Evolutionary conservation across 2,113 vertebrate species (phyloP), one percentile per base, ranked within the genome.

Genomic region (Patagioenas fasciata): DNA sequence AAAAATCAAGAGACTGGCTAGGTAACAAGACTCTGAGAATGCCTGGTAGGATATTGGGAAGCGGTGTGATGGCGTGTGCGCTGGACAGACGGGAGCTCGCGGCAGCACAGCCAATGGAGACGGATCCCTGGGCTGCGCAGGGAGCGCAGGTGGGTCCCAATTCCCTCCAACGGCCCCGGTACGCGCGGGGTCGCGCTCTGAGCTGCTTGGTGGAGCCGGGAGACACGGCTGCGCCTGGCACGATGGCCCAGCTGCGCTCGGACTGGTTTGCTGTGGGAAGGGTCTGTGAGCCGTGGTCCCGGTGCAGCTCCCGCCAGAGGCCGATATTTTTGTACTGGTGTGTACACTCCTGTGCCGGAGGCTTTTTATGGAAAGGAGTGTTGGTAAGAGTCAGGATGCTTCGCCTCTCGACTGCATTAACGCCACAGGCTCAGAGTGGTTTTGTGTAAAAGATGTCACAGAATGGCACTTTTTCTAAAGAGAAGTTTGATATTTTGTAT

Each of bases 401-500:
- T 97, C 97, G 98, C 98, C 98, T 98, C 98, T 97, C 97, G 60
- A 97, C 98, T 98, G 98, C 98, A 97, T 97, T 93, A 50, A 92
- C 96, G 96, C 97, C 98, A 96, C 40, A 92, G 97, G 98, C 98
- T 98, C 96, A 95, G 98, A 97, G 98, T 98, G 98, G 91, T 97
- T 98, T 97, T 98, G 96, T 98, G 98, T 98, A 97, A 97, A 97
- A 97, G 98, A 98, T 98, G 98, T 98, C 97, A 98, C 97, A 98
- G 98, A 98, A 98, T 96, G 98, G 98, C 98, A 98, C 98, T 99
- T 99, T 98, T 98, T 98, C 98, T 98, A 98, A 98, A 98, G 98
- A 98, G 97, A 98, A 98, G 98, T 98, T 98, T 97, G 97, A 97
- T 98, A 98, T 99, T 98, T 98, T 98, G 98, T 98, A 98, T 98